These are phyloP conservation scores for Eriosoma lanigerum DNA, from an alignment of 1,140 invertebrate genomes.

Conservation along the genomic window DNA sequence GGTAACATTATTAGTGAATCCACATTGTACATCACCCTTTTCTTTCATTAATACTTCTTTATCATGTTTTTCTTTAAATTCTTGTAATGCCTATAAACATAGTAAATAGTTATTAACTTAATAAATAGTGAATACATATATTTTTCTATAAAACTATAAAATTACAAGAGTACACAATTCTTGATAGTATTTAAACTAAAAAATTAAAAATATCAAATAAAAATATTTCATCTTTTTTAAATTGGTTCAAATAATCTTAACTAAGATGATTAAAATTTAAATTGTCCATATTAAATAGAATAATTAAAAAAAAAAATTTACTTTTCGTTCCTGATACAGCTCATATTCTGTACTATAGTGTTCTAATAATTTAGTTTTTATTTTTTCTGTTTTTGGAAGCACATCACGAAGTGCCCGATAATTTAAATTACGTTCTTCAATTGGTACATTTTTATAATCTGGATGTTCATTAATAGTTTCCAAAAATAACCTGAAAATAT, in stretches of 20 bases:
- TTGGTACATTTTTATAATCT: conserved; percentile 71
- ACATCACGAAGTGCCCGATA: conserved; percentile 75
- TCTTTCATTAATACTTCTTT: conserved; percentile 11
- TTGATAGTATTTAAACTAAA: too few relatives aligned
- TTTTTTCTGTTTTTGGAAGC: conserved; percentile 80
- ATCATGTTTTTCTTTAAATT: conserved; percentile 22
- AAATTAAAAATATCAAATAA: too few relatives aligned
- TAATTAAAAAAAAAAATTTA: conserved; percentile 54
- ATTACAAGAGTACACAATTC: too few relatives aligned
- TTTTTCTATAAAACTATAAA: too few relatives aligned
- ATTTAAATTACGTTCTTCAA: conserved; percentile 70
- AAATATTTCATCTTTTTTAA: too few relatives aligned
- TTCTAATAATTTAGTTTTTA: conserved; percentile 75
- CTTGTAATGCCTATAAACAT: conserved; percentile 24
- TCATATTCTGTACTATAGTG: conserved; percentile 76
- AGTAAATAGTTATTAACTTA: not conserved
- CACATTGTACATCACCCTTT: not conserved
- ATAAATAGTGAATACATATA: not conserved
- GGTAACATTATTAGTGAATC: not conserved
- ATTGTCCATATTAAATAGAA: too few relatives aligned
- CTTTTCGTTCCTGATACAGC: conserved; percentile 66
- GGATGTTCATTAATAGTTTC: conserved; percentile 89
- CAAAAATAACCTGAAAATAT: conserved; percentile 73
- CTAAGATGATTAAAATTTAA: too few relatives aligned
- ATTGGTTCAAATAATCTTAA: too few relatives aligned